These are phyloP conservation scores for Isichthys henryi DNA, from an alignment of 2,113 vertebrate genomes.

Conservation along the genomic window DNA sequence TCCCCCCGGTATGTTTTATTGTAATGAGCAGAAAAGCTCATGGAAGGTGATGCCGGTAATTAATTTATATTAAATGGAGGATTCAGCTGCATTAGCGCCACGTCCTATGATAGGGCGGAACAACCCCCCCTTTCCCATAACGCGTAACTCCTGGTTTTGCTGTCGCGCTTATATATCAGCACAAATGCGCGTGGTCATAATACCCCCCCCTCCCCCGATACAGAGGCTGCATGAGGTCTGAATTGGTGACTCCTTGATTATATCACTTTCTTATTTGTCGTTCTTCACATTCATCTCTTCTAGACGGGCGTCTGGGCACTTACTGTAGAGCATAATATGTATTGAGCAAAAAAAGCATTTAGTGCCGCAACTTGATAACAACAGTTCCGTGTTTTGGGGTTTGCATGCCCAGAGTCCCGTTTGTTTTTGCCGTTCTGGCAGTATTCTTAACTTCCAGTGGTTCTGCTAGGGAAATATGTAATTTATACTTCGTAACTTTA, in stretches of 20 bases:
- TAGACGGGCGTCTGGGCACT: background rate
- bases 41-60: slow-evolving; percentile 13
- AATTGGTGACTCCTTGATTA: background rate
- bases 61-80: slow-evolving; percentile 7
- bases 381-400: background rate
- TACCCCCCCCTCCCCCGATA: background rate
- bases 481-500: background rate
- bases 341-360: background rate
- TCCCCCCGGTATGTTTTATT: slow-evolving; percentile 2
- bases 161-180: background rate
- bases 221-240: background rate
- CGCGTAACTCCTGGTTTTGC: background rate
- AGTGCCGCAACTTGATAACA: background rate
- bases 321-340: background rate
- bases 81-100: slow-evolving; percentile 11
- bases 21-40: slow-evolving; percentile 13
- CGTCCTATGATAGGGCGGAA: background rate
- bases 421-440: background rate
- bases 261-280: background rate
- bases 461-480: background rate
- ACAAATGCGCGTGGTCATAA: background rate
- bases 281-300: background rate
- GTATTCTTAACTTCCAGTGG: background rate
- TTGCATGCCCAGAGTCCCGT: background rate
- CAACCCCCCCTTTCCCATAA: background rate